phyloP scores from a whole-genome alignment of 2,797 vertebrate species.

The Microtus obscurus region DNA sequence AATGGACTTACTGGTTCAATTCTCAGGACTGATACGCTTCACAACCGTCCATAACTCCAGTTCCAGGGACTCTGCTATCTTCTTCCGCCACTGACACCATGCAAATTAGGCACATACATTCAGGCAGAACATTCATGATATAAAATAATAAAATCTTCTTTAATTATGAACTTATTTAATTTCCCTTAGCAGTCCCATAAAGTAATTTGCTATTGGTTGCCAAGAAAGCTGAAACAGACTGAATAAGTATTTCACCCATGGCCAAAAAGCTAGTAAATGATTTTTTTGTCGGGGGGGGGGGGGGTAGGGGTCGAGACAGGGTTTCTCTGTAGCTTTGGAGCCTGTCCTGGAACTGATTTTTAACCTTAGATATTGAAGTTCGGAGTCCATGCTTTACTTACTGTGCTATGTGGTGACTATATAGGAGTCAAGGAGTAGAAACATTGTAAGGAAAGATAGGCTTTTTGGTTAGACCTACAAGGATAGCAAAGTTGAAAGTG shows the following conservation, averaged over 20 bases:
- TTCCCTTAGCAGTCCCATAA: constrained; percentile 19
- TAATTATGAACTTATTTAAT: background rate
- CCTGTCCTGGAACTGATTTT: constrained; percentile 1
- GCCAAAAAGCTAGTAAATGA: constrained; percentile 16
- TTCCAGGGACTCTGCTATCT: background rate
- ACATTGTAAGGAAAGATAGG: constrained; percentile 48
- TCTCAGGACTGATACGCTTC: background rate
- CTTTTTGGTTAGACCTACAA: constrained; percentile 58
- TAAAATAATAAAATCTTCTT: background rate
- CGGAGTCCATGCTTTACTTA: background rate
- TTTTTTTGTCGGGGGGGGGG: background rate
- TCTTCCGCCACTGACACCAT: background rate
- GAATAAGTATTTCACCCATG: background rate
- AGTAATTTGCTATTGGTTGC: constrained; percentile 22
- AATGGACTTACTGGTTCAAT: background rate
- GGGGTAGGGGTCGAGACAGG: too few relatives aligned
- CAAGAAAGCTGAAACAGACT: constrained; percentile 49
- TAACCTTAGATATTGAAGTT: constrained; percentile 1
- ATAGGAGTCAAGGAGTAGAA: constrained; percentile 35
- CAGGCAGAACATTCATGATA: background rate
- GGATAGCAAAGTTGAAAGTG: constrained; percentile 57
- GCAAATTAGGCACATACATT: background rate
- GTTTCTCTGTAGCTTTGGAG: too few relatives aligned
- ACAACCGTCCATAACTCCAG: background rate
- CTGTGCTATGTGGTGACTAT: constrained; percentile 30